phyloP scores from a whole-genome alignment of 1,140 invertebrate species.

The Caenorhabditis tropicalis region DNA sequence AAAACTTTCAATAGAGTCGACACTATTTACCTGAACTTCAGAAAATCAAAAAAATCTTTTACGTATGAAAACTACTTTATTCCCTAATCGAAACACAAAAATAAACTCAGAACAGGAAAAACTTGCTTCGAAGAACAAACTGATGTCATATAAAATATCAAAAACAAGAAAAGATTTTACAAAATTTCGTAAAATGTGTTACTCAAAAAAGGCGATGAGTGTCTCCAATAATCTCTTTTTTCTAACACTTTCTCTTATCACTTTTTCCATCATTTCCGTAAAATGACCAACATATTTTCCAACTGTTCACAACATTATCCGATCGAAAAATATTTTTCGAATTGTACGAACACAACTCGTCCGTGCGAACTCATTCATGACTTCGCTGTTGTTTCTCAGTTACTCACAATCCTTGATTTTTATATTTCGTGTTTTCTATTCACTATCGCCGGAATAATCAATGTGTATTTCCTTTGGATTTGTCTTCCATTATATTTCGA shows the following conservation, averaged over 20 bases:
- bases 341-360: neutral
- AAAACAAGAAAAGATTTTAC: no score
- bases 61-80: no score
- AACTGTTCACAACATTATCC: neutral
- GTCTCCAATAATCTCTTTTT: neutral
- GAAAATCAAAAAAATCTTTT: no score
- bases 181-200: no score
- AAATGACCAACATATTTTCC: neutral
- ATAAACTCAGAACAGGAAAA: no score
- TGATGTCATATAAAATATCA: no score
- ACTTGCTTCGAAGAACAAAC: no score
- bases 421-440: neutral
- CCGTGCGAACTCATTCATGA: constrained; percentile 13
- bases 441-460: neutral
- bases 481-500: neutral
- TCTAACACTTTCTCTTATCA: neutral
- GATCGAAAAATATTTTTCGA: neutral
- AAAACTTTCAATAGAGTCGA: no score
- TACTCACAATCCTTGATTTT: neutral
- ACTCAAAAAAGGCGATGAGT: no score
- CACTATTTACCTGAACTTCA: no score
- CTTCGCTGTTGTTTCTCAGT: neutral
- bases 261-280: neutral
- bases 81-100: no score
- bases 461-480: neutral